Base-by-base conservation (phyloP, 2,888 invertebrate species). In the Diloba caeruleocephala region DNA sequence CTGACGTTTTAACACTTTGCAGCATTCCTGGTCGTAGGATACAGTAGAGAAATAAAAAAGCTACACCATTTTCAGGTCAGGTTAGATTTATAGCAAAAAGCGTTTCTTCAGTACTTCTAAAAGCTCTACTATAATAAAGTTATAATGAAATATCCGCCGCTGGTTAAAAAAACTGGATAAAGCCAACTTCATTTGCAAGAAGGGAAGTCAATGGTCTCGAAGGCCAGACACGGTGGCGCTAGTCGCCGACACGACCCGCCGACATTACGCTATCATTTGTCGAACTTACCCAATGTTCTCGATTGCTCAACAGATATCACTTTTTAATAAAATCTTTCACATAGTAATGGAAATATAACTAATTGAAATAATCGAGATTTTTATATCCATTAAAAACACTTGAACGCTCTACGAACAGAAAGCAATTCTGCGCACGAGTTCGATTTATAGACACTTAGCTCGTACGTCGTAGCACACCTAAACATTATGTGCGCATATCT, bases 401-500 rank as follows among this genome's bases (percentile, higher is more conserved):
- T 39, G 33, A 61, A 38, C 36, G 34, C 33, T 59, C 52, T 19
- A 58, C 36, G 41, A 52, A 28, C 4, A 69, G 50, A 71, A 80
- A 85, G 81, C 85, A 83, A 88, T 88, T 89, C 88, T 72, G 79
- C 80, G 74, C 90, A 90, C 90, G 92, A 90, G 83, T 90, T 88
- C 90, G 80, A 91, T 92, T 92, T 90, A 92, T 87, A 81, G 74
- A 83, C 81, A 86, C 90, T 89, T 88, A 74, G 71, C 83, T 81
- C 82, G 81, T 83, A 84, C 84, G 76, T 71, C 71, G 82, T 79
- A 85, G 84, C 83, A 82, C 83, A 86, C 84, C 87, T 88, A 80
- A 90, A 89, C 85, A 89, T 90, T 87, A 92, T 86, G 88, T 87
- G 87, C 85, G 82, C 90, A 87, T 89, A 87, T 88, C 87, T 89